phyloP scores from a whole-genome alignment of 2,888 invertebrate species.

The Endotricha flammealis region DNA sequence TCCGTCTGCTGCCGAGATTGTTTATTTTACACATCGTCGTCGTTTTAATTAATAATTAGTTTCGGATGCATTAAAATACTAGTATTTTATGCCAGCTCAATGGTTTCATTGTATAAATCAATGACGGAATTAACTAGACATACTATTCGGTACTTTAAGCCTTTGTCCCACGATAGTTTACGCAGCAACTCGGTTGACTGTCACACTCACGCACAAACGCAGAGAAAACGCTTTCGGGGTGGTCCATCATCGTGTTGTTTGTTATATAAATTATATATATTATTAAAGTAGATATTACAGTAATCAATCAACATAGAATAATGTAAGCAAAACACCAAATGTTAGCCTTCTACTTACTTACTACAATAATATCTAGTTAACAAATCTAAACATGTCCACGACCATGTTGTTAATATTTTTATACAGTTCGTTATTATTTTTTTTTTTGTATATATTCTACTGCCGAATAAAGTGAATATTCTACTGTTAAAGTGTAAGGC shows the following conservation, averaged over 20 bases:
- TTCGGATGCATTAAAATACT: conserved; percentile 14
- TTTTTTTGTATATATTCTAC: conserved; percentile 17
- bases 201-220: conserved; percentile 61
- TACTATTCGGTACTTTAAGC: conserved; percentile 33
- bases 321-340: conserved; percentile 71
- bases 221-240: conserved; percentile 55
- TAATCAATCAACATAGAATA: conserved; percentile 43
- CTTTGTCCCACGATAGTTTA: conserved; percentile 30
- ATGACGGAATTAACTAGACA: conserved; percentile 36
- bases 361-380: conserved; percentile 21
- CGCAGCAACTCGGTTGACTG: conserved; percentile 45
- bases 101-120: conserved; percentile 33
- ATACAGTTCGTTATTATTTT: conserved; percentile 20
- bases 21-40: conserved; percentile 21
- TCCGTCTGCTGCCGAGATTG: conserved; percentile 40
- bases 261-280: conserved; percentile 23
- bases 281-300: conserved; percentile 31
- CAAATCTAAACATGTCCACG: conserved; percentile 21
- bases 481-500: conserved; percentile 25
- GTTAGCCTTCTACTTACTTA: conserved; percentile 52
- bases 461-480: conserved; percentile 11
- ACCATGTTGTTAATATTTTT: conserved; percentile 25
- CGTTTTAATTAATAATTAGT: conserved; percentile 15
- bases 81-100: conserved; percentile 21
- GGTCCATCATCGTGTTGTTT: conserved; percentile 41